These are phyloP conservation scores for Erebia epiphron DNA, from an alignment of 2,888 invertebrate genomes.

Conservation along the genomic window DNA sequence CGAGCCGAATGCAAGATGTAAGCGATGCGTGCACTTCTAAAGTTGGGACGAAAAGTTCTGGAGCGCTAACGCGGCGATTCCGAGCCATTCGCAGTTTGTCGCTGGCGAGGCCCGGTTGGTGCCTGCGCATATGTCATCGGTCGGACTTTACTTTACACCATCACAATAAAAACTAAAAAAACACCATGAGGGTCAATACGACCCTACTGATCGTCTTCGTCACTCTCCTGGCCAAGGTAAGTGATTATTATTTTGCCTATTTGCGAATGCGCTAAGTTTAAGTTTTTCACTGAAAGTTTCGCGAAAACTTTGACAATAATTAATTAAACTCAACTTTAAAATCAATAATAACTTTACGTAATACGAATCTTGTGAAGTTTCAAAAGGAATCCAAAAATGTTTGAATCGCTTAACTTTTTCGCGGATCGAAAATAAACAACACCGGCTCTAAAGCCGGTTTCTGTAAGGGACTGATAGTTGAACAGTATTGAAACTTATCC, in stretches of 20 bases:
- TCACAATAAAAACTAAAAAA: constrained; percentile 43
- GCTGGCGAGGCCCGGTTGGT: constrained; percentile 67
- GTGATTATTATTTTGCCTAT: constrained; percentile 32
- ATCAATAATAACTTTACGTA: not conserved
- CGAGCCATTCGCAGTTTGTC: constrained; percentile 69
- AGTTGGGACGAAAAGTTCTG: constrained; percentile 53
- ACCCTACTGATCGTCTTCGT: constrained; percentile 60
- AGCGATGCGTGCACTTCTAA: constrained; percentile 47
- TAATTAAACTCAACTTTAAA: not conserved
- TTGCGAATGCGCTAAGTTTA: constrained; percentile 34
- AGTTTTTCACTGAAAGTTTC: constrained; percentile 23
- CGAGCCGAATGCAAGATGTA: constrained; percentile 43
- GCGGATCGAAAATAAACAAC: constrained; percentile 33
- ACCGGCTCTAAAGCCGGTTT: constrained; percentile 39
- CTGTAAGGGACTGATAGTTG: constrained; percentile 34
- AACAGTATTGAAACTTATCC: constrained; percentile 33
- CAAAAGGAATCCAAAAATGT: constrained; percentile 15
- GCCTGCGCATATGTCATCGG: constrained; percentile 58
- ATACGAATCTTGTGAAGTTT: not conserved
- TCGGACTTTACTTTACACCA: constrained; percentile 60
- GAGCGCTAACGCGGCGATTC: constrained; percentile 44
- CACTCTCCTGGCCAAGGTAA: constrained; percentile 49
- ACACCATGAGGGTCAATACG: constrained; percentile 62
- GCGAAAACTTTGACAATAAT: constrained; percentile 37
- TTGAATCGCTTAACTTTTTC: constrained; percentile 28